Conservation (phyloP, 2,113 vertebrate genomes). For the Dunckerocampus dactyliophorus region DNA sequence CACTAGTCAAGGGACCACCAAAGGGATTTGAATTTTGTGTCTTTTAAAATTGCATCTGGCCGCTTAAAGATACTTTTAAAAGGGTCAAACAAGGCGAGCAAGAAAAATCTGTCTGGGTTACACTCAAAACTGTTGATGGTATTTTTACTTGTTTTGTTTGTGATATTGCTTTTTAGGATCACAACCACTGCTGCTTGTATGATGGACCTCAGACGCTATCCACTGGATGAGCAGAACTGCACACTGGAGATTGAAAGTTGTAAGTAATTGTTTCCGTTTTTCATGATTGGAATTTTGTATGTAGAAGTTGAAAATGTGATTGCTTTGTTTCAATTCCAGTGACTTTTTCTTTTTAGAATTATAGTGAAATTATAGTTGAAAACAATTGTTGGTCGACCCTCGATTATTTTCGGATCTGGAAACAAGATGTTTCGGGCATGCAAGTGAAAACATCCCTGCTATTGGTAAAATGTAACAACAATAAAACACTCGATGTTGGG, state of each 20-base stretch:
- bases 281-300: too few species aligned
- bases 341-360: too few species aligned
- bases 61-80: neutral
- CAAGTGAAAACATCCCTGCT: too few species aligned
- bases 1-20: neutral
- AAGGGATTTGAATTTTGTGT: neutral
- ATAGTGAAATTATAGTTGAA: too few species aligned
- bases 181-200: constrained; percentile 96
- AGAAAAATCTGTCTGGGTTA: neutral
- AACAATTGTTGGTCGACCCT: too few species aligned
- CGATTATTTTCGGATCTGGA: too few species aligned
- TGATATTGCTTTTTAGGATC: constrained; percentile 75
- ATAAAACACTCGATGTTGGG: too few species aligned
- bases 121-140: neutral
- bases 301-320: too few species aligned
- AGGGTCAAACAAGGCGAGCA: neutral
- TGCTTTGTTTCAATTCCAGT: too few species aligned
- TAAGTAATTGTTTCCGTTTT: constrained; percentile 69
- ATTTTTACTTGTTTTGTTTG: neutral
- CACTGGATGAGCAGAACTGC: constrained; percentile 95
- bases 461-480: too few species aligned
- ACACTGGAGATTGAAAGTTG: constrained; percentile 96
- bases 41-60: neutral
- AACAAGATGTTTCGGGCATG: too few species aligned
- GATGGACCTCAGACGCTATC: constrained; percentile 95